Base-by-base conservation (phyloP, 2,888 invertebrate species). In the Myopa tessellatipennis region DNA sequence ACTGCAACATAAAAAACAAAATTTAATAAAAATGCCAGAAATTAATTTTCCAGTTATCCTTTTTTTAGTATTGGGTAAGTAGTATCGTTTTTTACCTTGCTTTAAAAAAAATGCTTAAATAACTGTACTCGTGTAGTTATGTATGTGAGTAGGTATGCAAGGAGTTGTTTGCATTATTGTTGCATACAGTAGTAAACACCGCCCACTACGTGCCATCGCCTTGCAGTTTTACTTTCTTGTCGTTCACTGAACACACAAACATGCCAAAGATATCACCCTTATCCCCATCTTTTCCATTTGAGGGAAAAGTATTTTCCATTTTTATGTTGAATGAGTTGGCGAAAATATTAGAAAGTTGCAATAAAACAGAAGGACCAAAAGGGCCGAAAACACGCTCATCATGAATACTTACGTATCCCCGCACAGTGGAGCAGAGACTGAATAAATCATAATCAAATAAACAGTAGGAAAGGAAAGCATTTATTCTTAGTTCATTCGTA, bases 291-390 rank as follows among this genome's bases (percentile, higher is more conserved):
- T 65, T 16, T 14, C 65, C 38, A 34, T 38, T 55, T 16, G 16
- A 55, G 16, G 0, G 16, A 18, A 65, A 55, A 7, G 36, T 65
- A 16, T 38, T 26, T 45, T n/a, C 6, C 8, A 4, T 26, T 26
- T 75, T 67, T 75, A 40, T 75, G 68, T 75, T 75, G 75, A 69
- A 69, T 75, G 68, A 68, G 68, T 34, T 34, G 36, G 18, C 67
- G 55, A 74, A 55, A 65, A 55, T 67, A 74, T 74, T 67, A 74
- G 74, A 74, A 74, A 74, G 74, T 74, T 74, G 55, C 67, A 74
- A 65, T 52, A 55, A 52, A 50, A 10, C 50, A 50, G 58, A 55
- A 72, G 60, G n/a, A 60, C n/a, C 26, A 50, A 70, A 36, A 70
- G 16, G 18, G 12, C 14, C 14, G 8, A 45, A 26, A 45, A 40